Evolutionary conservation across 35 echinoderm and acorn worm species (phyloP).

Genomic region (Ophiothrix spiculata): DNA sequence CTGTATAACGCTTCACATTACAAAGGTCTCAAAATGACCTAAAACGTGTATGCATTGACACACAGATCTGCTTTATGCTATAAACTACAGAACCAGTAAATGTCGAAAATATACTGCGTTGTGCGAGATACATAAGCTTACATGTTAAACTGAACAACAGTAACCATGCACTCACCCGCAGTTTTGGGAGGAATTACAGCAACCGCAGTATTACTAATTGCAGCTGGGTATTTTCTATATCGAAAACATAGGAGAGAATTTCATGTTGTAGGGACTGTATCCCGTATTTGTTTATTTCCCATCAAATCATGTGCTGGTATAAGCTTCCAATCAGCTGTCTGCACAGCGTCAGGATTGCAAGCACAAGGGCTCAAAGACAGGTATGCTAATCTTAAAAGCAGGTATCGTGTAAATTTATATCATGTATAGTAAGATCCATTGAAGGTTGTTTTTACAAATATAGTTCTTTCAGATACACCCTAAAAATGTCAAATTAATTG

Average conservation of each 20-base stretch:
- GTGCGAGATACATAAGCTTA: too few species aligned
- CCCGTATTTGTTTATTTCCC: background rate
- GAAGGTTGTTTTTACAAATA: too few species aligned
- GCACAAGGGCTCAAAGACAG: background rate
- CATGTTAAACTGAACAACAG: too few species aligned
- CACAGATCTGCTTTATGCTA: too few species aligned
- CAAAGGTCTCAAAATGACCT: too few species aligned
- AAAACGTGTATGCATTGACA: too few species aligned
- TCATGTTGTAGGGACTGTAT: background rate
- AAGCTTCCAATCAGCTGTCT: background rate
- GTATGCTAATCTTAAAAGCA: background rate
- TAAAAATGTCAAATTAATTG: background rate
- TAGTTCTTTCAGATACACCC: too few species aligned
- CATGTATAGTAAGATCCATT: too few species aligned
- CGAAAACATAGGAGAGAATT: background rate
- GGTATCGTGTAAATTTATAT: background rate
- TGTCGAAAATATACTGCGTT: too few species aligned
- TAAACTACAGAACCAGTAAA: too few species aligned
- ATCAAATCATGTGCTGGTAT: background rate
- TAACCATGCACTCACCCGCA: too few species aligned
- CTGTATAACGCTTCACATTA: too few species aligned
- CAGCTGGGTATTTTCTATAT: background rate
- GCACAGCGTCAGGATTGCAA: background rate
- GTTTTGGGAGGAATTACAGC: background rate
- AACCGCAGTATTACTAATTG: background rate